A percentile compares a stretch with the other conserved stretches of the same genome.
These are phyloP conservation scores for Rhea pennata DNA, from an alignment of 2,113 vertebrate genomes.

Conservation along the genomic window DNA sequence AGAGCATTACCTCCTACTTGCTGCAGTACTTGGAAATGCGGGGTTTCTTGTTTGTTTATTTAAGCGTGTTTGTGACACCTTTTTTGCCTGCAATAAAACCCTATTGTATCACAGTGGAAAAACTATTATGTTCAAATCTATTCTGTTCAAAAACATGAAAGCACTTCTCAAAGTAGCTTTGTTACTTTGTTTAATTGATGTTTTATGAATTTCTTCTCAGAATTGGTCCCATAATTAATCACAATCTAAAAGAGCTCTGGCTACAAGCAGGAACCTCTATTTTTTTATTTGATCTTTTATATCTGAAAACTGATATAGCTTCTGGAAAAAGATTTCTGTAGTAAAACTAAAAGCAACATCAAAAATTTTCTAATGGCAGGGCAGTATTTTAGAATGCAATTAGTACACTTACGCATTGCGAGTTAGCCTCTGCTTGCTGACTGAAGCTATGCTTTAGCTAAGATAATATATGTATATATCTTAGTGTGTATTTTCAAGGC, in stretches of 20 bases:
- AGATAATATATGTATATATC: not conserved
- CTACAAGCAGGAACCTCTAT: not conserved
- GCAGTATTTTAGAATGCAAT: not conserved
- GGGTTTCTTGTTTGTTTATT: not conserved
- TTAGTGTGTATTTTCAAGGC: not conserved
- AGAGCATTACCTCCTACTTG: not conserved
- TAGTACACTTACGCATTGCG: not conserved
- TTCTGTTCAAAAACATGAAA: not conserved
- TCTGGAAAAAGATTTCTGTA: not conserved
- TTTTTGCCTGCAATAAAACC: not conserved
- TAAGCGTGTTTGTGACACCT: not conserved
- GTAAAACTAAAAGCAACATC: not conserved
- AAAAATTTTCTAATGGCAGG: not conserved
- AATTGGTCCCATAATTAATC: not conserved
- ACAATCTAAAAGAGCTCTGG: not conserved
- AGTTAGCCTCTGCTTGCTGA: not conserved
- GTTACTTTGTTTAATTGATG: not conserved
- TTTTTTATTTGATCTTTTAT: not conserved
- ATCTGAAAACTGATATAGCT: not conserved
- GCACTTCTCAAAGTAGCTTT: not conserved
- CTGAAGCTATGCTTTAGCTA: not conserved
- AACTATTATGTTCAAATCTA: not conserved
- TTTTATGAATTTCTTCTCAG: not conserved
- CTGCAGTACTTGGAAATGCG: not conserved
- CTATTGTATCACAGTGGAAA: not conserved